A percentile compares a stretch with the other conserved stretches of the same genome.
Evolutionary conservation across 2,113 vertebrate genomes (phyloP).

Genomic region (Syrmaticus mikado): DNA sequence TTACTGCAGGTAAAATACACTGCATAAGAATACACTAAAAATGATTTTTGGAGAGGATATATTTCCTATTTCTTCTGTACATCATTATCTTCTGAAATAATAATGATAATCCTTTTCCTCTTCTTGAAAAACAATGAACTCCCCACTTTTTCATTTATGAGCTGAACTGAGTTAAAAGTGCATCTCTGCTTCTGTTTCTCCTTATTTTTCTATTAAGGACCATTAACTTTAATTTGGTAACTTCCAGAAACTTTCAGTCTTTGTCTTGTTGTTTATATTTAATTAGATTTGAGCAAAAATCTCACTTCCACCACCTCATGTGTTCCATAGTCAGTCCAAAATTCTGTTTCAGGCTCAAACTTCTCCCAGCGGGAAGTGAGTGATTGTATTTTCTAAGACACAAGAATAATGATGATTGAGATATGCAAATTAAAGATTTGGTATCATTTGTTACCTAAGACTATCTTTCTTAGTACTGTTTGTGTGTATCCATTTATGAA

Average conservation of each 20-base stretch:
- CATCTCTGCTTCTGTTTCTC: neutral
- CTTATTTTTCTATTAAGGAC: neutral
- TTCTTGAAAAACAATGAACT: neutral
- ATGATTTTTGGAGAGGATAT: neutral
- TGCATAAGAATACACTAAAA: neutral
- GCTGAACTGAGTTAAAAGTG: neutral
- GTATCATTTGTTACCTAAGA: neutral
- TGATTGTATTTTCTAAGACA: neutral
- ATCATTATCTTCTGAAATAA: neutral
- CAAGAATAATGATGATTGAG: neutral
- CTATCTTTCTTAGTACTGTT: neutral
- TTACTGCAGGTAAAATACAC: neutral
- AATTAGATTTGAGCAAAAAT: neutral
- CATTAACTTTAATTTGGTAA: neutral
- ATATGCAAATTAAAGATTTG: neutral
- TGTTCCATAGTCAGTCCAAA: neutral
- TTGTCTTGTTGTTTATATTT: neutral
- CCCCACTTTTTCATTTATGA: neutral
- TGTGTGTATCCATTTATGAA: neutral
- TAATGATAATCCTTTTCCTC: neutral
- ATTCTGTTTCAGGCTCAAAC: neutral
- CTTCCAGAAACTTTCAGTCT: neutral
- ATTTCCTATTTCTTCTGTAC: neutral
- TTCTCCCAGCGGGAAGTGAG: neutral
- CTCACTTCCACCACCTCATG: neutral